Evolutionary conservation across 2,888 invertebrate genomes (phyloP).

Genomic region (Macrosoma leucophasiata): DNA sequence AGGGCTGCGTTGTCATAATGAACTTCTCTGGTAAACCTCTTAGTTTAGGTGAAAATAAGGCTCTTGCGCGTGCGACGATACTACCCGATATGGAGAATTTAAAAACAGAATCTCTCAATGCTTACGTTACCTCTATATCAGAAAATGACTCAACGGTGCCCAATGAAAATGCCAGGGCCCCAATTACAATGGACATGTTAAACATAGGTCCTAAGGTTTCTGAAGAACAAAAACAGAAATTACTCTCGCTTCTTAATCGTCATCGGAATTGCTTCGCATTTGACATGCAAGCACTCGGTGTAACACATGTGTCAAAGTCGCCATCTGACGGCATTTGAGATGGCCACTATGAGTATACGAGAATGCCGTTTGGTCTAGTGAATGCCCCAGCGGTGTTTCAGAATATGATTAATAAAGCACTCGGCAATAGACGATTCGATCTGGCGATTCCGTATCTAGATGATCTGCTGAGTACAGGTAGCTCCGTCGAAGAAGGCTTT

Average conservation of each 20-base stretch:
- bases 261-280: slow-evolving; percentile 18
- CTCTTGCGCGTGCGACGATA: neutral
- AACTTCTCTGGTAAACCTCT: neutral
- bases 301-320: slow-evolving; percentile 4
- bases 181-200: slow-evolving; percentile 4
- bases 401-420: slow-evolving; percentile 23
- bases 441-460: slow-evolving; percentile 9
- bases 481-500: neutral
- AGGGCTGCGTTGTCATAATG: neutral
- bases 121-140: neutral
- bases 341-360: slow-evolving; percentile 14
- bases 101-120: neutral
- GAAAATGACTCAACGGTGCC: neutral
- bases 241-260: slow-evolving; percentile 6
- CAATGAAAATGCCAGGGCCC: neutral
- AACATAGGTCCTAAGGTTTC: slow-evolving; percentile 1
- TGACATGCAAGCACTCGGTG: slow-evolving; percentile 12
- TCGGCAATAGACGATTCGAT: slow-evolving; percentile 3
- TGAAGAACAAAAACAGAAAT: neutral
- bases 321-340: slow-evolving; percentile 18
- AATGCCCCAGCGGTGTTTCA: slow-evolving; percentile 33
- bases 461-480: slow-evolving; percentile 2
- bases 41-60: neutral
- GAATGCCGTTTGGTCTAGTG: slow-evolving; percentile 24
- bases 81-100: neutral